Conservation (phyloP, 2,888 invertebrate genomes). For the Oconnorella tubifera region DNA sequence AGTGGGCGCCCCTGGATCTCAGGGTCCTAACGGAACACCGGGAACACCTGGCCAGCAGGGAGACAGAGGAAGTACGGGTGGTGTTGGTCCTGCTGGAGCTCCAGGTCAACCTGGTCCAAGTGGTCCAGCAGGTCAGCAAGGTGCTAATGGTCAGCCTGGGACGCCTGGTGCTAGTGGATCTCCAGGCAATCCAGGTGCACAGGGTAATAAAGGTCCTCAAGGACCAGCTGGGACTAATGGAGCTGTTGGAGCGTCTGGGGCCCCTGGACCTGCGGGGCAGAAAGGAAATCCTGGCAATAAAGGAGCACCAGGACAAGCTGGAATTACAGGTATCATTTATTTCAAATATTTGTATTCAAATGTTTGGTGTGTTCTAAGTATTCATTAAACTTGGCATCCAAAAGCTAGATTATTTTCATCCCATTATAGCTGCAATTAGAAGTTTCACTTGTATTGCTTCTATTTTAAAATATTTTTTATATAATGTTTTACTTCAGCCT, state of each 20-base stretch:
- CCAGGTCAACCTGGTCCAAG: constrained; percentile 6
- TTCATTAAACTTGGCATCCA: no score
- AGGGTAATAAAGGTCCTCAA: no score
- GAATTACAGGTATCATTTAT: constrained; percentile 21
- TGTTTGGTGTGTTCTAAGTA: no score
- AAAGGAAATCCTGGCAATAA: no score
- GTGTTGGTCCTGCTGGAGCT: constrained; percentile 21
- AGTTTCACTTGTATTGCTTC: no score
- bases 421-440: no score
- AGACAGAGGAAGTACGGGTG: background rate
- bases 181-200: constrained; percentile 12
- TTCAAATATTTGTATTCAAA: no score
- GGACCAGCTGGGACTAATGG: constrained; percentile 18
- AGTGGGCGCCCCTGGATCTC: constrained; percentile 19
- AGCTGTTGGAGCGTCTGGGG: constrained; percentile 18
- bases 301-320: constrained; percentile 23
- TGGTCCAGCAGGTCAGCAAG: constrained; percentile 24
- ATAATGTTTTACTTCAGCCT: no score
- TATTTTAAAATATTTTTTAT: no score
- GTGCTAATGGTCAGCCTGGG: constrained; percentile 27
- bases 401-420: no score
- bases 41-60: background rate
- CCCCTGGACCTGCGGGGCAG: constrained; percentile 24
- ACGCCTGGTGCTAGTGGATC: constrained; percentile 20
- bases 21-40: background rate